A percentile compares a stretch with the other conserved stretches of the same genome.
These are phyloP conservation scores for Trypoxylus dichotomus DNA, from an alignment of 1,140 invertebrate genomes.

Conservation along the genomic window DNA sequence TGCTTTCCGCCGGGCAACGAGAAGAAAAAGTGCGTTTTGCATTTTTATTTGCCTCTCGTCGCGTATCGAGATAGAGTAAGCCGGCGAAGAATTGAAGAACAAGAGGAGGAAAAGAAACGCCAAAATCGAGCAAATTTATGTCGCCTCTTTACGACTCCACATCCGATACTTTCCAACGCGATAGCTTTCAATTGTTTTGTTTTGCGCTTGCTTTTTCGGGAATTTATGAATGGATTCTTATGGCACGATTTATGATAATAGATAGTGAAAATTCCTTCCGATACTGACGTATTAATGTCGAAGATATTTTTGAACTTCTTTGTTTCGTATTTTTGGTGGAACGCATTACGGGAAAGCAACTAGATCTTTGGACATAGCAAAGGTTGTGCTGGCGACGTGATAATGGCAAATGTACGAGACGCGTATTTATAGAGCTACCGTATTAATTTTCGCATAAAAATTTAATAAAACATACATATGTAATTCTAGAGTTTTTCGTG, in stretches of 20 bases:
- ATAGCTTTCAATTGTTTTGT: background rate
- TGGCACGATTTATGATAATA: conserved; percentile 5
- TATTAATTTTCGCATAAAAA: too few species aligned
- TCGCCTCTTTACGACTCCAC: background rate
- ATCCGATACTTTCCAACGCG: background rate
- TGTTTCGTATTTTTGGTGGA: background rate
- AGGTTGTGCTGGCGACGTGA: too few species aligned
- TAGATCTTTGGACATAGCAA: too few species aligned
- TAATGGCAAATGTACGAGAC: too few species aligned
- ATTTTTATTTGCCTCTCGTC: conserved; percentile 12
- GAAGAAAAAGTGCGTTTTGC: background rate
- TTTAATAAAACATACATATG: too few species aligned
- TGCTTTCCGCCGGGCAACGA: background rate
- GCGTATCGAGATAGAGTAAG: background rate
- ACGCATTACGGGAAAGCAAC: too few species aligned
- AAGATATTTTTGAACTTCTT: background rate
- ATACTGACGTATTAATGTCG: background rate
- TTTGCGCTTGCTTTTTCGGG: background rate
- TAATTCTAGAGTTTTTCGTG: too few species aligned
- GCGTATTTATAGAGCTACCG: too few species aligned
- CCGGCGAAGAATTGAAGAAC: background rate
- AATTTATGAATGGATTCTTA: background rate
- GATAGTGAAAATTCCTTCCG: background rate
- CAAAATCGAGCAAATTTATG: conserved; percentile 2
- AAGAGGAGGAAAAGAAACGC: background rate